These are phyloP conservation scores for Ciconia boyciana DNA, from an alignment of 2,113 vertebrate species.

Conservation along the genomic window DNA sequence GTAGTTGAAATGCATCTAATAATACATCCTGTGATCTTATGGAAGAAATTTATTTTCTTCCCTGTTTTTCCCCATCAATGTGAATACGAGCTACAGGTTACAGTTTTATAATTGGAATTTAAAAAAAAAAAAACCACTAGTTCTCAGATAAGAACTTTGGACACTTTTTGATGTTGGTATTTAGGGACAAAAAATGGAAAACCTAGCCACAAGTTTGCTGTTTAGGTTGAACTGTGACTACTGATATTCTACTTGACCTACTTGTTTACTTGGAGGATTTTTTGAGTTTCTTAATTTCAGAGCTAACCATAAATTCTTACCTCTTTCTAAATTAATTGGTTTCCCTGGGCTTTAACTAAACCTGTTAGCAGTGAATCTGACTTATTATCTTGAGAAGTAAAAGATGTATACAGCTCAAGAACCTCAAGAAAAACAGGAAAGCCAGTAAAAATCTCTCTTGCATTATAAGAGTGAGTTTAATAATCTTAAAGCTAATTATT, in stretches of 20 bases:
- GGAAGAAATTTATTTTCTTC: not conserved
- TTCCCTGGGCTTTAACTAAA: not conserved
- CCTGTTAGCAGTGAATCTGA: not conserved
- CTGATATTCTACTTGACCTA: not conserved
- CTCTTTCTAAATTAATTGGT: not conserved
- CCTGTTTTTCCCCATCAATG: accelerated
- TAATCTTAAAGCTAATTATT: not conserved
- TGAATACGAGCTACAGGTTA: not conserved
- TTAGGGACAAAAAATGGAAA: not conserved
- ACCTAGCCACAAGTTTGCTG: not conserved
- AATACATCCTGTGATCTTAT: not conserved
- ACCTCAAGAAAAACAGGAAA: not conserved
- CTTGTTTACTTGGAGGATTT: not conserved
- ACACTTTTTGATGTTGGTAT: not conserved
- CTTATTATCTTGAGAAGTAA: not conserved
- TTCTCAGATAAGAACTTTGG: not conserved
- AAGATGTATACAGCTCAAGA: not conserved
- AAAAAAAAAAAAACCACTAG: no score
- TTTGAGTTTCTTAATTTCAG: not conserved
- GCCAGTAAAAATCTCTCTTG: not conserved
- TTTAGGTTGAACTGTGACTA: not conserved
- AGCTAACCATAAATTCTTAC: not conserved
- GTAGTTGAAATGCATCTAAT: not conserved
- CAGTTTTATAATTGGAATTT: not conserved
- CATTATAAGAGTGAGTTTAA: not conserved